Percentiles rank a stretch among this genome's conserved stretches.
These are phyloP conservation scores for Dendropsophus ebraccatus DNA, from an alignment of 2,113 vertebrate species.

Conservation along the genomic window DNA sequence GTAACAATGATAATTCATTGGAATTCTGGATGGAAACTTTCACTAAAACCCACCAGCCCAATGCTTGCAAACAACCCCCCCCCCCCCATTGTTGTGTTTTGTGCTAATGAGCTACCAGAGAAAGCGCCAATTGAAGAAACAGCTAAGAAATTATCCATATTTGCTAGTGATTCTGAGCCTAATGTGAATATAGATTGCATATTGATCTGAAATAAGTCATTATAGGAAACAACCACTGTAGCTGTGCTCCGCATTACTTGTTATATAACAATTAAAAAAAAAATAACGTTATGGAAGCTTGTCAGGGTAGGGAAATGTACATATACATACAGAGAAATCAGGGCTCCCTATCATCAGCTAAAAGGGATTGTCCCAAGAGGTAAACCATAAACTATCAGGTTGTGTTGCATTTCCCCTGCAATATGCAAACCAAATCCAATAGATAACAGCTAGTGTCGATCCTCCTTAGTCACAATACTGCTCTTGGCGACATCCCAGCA, in stretches of 20 bases:
- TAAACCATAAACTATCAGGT: too few species aligned
- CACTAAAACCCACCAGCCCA: background rate
- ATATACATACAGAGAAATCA: too few species aligned
- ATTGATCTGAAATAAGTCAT: background rate
- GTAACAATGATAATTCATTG: background rate
- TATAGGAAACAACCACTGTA: background rate
- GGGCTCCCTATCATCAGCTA: too few species aligned
- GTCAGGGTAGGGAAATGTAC: too few species aligned
- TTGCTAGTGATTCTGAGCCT: background rate
- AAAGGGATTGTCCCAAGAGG: too few species aligned
- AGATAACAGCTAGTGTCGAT: too few species aligned
- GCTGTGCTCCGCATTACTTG: background rate
- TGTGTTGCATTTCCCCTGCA: too few species aligned
- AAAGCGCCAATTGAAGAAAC: background rate
- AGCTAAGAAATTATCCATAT: background rate
- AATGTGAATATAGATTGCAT: background rate
- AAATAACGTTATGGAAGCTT: too few species aligned
- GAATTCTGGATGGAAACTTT: background rate
- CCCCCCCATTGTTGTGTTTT: too few species aligned
- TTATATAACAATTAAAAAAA: background rate
- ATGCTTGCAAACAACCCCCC: background rate
- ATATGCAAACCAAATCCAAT: too few species aligned
- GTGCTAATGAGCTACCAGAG: background rate
- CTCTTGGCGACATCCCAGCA: background rate
- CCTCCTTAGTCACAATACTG: too few species aligned